Conservation (phyloP, 2,888 invertebrate genomes). For the Ethmia dodecea region DNA sequence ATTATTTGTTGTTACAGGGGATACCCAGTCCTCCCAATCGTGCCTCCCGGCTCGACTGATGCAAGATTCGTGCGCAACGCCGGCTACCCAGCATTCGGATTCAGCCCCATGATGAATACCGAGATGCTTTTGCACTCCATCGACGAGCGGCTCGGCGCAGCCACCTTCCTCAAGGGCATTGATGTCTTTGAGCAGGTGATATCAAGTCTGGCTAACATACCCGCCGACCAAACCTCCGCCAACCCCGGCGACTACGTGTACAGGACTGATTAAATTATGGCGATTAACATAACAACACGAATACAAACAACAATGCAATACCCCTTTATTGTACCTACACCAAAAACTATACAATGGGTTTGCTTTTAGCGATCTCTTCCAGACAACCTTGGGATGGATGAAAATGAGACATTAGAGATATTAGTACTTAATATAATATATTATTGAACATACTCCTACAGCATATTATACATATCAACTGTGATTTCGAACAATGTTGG, state of each 20-base stretch:
- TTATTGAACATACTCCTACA: too few species aligned
- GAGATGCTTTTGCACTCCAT: constrained; percentile 88
- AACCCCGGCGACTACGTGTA: constrained; percentile 15
- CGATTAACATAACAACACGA: too few species aligned
- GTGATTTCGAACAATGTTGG: too few species aligned
- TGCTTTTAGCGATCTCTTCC: too few species aligned
- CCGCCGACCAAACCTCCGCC: constrained; percentile 4
- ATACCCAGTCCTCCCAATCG: constrained; percentile 76
- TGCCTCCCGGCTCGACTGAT: constrained; percentile 89
- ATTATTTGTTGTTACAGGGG: constrained; percentile 75
- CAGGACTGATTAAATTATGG: constrained; percentile 9
- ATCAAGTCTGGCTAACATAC: constrained; percentile 17
- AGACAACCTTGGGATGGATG: too few species aligned
- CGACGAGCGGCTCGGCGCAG: constrained; percentile 85
- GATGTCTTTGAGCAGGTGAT: constrained; percentile 81
- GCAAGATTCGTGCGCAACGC: constrained; percentile 84
- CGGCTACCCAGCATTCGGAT: constrained; percentile 88
- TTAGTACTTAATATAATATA: too few species aligned
- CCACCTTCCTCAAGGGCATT: constrained; percentile 84
- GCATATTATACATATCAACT: too few species aligned
- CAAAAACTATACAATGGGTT: too few species aligned
- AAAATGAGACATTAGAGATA: too few species aligned
- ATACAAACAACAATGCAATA: too few species aligned
- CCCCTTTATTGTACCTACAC: too few species aligned
- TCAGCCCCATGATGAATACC: constrained; percentile 90